Conservation (phyloP, 2,113 vertebrate species). For the Gallinago paraguaiae region DNA sequence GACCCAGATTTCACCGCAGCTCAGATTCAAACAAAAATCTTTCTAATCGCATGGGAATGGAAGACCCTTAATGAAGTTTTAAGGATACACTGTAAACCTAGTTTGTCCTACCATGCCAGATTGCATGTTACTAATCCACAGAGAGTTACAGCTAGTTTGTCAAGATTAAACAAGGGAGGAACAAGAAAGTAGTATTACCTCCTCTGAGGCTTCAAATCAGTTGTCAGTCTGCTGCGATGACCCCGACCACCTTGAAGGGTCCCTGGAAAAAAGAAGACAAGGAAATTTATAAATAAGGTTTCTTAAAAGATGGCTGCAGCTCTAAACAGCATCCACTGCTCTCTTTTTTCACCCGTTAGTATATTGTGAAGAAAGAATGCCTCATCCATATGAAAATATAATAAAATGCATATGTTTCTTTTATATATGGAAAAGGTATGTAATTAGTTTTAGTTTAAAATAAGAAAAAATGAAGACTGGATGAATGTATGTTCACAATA, state of each 20-base stretch:
- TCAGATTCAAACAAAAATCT: background rate
- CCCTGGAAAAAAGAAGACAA: conserved; percentile 35
- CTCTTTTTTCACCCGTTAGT: background rate
- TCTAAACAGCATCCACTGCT: background rate
- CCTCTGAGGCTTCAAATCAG: conserved; percentile 56
- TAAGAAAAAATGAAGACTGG: background rate
- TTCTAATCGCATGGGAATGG: background rate
- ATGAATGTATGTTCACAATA: background rate
- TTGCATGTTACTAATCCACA: background rate
- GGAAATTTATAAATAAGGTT: conserved; percentile 23
- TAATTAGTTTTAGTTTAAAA: conserved; percentile 28
- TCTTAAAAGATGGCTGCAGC: conserved; percentile 36
- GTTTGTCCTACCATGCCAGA: background rate
- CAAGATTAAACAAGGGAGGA: conserved; percentile 27
- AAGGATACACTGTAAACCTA: background rate
- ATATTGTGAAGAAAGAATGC: conserved; percentile 13
- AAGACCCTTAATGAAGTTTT: conserved; percentile 28
- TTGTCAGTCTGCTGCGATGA: conserved; percentile 18
- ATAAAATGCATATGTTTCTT: conserved; percentile 43
- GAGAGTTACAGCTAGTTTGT: conserved; percentile 7
- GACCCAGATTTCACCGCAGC: conserved; percentile 12
- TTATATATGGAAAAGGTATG: conserved; percentile 20
- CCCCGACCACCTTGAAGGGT: conserved; percentile 21
- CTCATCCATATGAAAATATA: conserved; percentile 56
- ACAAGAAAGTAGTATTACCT: conserved; percentile 36